Evolutionary conservation across 2,113 vertebrate species (phyloP).

Genomic region (Hirundichthys speculiger): DNA sequence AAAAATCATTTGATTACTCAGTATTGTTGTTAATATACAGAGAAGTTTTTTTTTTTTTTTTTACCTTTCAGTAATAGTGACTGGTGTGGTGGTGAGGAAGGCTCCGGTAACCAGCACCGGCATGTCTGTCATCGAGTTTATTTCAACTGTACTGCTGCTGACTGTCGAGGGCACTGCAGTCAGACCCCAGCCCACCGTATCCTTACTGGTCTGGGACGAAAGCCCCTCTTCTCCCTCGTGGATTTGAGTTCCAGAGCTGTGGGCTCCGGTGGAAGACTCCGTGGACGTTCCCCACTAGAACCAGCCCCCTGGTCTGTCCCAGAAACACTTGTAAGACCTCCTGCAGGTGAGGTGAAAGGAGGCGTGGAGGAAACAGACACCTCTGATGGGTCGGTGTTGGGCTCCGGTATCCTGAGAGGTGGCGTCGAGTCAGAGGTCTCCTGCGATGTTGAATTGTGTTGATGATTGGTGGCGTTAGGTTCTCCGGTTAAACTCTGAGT

Average conservation of each 20-base stretch:
- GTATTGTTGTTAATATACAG: too few relatives aligned
- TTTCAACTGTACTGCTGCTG: conserved; percentile 40
- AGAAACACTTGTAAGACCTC: conserved; percentile 32
- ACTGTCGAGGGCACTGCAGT: conserved; percentile 58
- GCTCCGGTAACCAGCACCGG: conserved; percentile 36
- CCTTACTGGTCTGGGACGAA: conserved; percentile 49
- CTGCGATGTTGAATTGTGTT: conserved; percentile 40
- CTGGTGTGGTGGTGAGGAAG: conserved; percentile 40
- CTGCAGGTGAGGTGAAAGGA: conserved; percentile 39
- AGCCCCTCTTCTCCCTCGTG: conserved; percentile 42
- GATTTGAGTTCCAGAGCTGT: conserved; percentile 47
- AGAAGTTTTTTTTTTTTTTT: not conserved
- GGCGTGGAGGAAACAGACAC: conserved; percentile 49
- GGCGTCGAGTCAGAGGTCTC: conserved; percentile 60
- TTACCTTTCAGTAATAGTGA: conserved; percentile 66
- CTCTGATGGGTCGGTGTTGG: conserved; percentile 43
- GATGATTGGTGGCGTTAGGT: conserved; percentile 50
- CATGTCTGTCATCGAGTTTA: conserved; percentile 37
- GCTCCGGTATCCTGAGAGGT: conserved; percentile 38
- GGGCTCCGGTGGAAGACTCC: conserved; percentile 47
- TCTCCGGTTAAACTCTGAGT: conserved; percentile 53
- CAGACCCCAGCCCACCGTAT: conserved; percentile 32
- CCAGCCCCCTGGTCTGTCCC: conserved; percentile 36
- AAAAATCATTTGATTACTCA: too few relatives aligned
- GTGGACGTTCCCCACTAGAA: conserved; percentile 44